Conservation (phyloP, 2,888 invertebrate genomes). For the Dimorphilus gyrociliatus region DNA sequence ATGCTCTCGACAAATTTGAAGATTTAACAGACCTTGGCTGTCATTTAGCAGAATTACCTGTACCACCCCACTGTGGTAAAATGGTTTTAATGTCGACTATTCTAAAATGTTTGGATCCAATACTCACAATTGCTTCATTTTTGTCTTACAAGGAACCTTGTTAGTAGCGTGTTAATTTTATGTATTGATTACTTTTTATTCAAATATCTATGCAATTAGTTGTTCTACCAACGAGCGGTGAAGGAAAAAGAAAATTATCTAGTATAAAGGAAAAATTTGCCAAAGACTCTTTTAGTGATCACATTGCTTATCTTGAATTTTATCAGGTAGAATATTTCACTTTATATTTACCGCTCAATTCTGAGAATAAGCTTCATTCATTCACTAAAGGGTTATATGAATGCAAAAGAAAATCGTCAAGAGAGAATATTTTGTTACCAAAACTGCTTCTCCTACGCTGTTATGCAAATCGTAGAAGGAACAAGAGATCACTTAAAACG, state of each 20-base stretch:
- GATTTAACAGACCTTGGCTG: conserved; percentile 70
- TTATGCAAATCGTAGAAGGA: conserved; percentile 76
- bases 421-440: conserved; percentile 56
- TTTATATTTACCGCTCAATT: not conserved
- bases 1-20: conserved; percentile 68
- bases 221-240: conserved; percentile 55
- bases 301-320: conserved; percentile 63
- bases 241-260: conserved; percentile 45
- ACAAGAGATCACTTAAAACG: conserved; percentile 64
- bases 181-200: conserved; percentile 23
- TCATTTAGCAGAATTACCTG: conserved; percentile 71
- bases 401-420: conserved; percentile 51
- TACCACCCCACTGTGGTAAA: conserved; percentile 79
- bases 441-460: conserved; percentile 57
- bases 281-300: conserved; percentile 66
- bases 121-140: conserved; percentile 72
- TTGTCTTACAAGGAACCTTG: conserved; percentile 54
- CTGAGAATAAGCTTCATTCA: not conserved
- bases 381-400: conserved; percentile 43
- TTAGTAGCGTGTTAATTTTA: conserved; percentile 20
- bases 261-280: conserved; percentile 54
- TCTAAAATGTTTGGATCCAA: conserved; percentile 77
- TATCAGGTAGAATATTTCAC: conserved; percentile 49
- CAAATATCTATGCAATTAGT: no score
- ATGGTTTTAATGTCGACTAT: conserved; percentile 75